A percentile compares a stretch with the other conserved stretches of the same genome.
These are phyloP conservation scores for Petrophora chlorosata DNA, from an alignment of 2,888 invertebrate species.

Conservation along the genomic window DNA sequence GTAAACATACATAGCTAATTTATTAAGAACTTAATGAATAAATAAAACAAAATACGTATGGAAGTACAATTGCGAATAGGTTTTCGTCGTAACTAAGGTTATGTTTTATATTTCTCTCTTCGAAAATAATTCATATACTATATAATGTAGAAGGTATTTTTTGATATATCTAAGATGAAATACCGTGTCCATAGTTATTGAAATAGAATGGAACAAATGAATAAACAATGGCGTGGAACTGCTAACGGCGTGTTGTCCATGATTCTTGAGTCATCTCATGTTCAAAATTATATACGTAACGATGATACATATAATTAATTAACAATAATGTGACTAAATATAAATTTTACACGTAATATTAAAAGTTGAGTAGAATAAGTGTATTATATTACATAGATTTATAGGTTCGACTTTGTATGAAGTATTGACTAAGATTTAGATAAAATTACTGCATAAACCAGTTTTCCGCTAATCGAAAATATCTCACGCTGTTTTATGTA, in stretches of 20 bases:
- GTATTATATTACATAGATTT: slow-evolving; percentile 74
- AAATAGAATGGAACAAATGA: slow-evolving; percentile 60
- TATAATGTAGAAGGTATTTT: slow-evolving; percentile 69
- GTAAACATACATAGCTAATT: slow-evolving; percentile 62
- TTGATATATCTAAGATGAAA: slow-evolving; percentile 70
- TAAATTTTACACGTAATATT: slow-evolving; percentile 82
- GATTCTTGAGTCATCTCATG: slow-evolving; percentile 74
- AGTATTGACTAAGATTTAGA: slow-evolving; percentile 71
- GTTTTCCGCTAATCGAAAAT: slow-evolving; percentile 50
- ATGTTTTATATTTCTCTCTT: slow-evolving; percentile 64
- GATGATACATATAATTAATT: slow-evolving; percentile 81
- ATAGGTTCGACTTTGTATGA: slow-evolving; percentile 79
- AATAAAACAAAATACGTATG: slow-evolving; percentile 81
- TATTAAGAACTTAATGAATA: slow-evolving; percentile 68
- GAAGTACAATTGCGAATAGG: slow-evolving; percentile 80
- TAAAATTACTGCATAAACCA: slow-evolving; percentile 51
- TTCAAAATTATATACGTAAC: slow-evolving; percentile 84
- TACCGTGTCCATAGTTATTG: slow-evolving; percentile 68
- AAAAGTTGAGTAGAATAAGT: slow-evolving; percentile 79
- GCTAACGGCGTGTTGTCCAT: slow-evolving; percentile 58
- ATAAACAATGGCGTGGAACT: slow-evolving; percentile 52
- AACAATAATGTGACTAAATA: slow-evolving; percentile 82
- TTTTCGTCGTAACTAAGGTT: slow-evolving; percentile 63
- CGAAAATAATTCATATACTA: slow-evolving; percentile 54
- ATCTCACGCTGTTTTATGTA: slow-evolving; percentile 49